Conservation (phyloP, 2,113 vertebrate genomes). For the Pituophis catenifer region DNA sequence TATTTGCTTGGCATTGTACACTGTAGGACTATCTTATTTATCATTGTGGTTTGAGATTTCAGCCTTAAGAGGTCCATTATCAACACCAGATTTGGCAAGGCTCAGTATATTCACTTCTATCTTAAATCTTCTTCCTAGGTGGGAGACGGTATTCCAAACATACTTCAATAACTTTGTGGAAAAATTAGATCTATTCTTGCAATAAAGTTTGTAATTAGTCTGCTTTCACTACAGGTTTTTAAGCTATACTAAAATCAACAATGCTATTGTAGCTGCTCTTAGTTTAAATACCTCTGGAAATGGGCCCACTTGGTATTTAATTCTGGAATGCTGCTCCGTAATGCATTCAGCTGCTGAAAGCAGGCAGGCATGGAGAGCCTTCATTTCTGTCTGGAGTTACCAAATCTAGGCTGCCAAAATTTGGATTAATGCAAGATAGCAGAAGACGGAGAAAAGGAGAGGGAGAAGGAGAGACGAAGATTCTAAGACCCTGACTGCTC, state of each 20-base stretch:
- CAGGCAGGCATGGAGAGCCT: neutral
- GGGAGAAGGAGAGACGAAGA: neutral
- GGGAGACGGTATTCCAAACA: no score
- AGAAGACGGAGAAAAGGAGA: neutral
- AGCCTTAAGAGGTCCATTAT: neutral
- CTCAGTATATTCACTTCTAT: neutral
- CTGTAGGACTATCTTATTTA: neutral
- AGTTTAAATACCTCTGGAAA: neutral
- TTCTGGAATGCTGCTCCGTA: neutral
- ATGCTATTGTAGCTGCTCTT: neutral
- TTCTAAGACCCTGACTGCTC: neutral
- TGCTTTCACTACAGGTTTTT: neutral
- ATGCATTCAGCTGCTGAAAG: neutral
- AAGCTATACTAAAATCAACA: neutral
- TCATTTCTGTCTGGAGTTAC: neutral
- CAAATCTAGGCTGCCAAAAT: neutral
- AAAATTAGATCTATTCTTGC: neutral
- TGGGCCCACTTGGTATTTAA: neutral
- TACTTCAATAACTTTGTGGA: neutral
- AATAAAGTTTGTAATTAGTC: neutral
- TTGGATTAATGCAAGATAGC: neutral
- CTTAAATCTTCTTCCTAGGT: neutral
- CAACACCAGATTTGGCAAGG: neutral
- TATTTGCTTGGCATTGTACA: neutral
- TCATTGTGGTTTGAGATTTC: neutral